Percentiles rank a stretch among this genome's conserved stretches.
phyloP scores from a whole-genome alignment of 92 coral and sea anemone genomes.

The Bergia sp. region DNA sequence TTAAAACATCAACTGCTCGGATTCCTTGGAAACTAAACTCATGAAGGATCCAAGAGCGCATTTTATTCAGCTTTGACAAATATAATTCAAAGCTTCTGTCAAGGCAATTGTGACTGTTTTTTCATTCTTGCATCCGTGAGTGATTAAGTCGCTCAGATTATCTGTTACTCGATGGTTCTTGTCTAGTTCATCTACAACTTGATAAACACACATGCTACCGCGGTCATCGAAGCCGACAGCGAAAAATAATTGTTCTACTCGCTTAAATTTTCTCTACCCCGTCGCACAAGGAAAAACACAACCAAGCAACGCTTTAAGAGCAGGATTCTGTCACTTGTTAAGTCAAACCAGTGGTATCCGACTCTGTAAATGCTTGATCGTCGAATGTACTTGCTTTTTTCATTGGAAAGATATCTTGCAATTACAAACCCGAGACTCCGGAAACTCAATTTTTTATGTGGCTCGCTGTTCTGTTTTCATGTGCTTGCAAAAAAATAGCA shows the following conservation, averaged over 20 bases:
- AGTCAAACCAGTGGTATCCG: conserved; percentile 4
- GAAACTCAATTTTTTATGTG: background rate
- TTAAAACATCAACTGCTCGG: background rate
- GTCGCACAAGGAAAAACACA: conserved; percentile 23
- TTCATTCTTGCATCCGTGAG: conserved; percentile 35
- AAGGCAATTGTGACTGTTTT: background rate
- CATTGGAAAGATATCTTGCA: conserved; percentile 13
- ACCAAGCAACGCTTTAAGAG: conserved; percentile 32
- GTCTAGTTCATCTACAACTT: conserved; percentile 26
- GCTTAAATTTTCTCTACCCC: conserved; percentile 38
- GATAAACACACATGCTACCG: conserved; percentile 18
- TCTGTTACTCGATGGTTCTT: conserved; percentile 39
- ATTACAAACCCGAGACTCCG: background rate
- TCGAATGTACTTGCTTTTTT: background rate
- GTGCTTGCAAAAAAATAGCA: background rate
- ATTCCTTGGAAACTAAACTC: conserved; percentile 16
- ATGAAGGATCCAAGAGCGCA: background rate
- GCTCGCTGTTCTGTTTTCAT: background rate
- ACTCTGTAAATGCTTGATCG: conserved; percentile 23
- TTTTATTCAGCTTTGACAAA: background rate
- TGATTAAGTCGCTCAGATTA: conserved; percentile 13
- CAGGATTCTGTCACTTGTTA: conserved; percentile 9
- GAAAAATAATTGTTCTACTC: conserved; percentile 11
- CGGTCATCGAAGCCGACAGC: conserved; percentile 9
- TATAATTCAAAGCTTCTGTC: conserved; percentile 20